Base-by-base conservation (phyloP, 2,888 invertebrate species). In the Mythimna vitellina region DNA sequence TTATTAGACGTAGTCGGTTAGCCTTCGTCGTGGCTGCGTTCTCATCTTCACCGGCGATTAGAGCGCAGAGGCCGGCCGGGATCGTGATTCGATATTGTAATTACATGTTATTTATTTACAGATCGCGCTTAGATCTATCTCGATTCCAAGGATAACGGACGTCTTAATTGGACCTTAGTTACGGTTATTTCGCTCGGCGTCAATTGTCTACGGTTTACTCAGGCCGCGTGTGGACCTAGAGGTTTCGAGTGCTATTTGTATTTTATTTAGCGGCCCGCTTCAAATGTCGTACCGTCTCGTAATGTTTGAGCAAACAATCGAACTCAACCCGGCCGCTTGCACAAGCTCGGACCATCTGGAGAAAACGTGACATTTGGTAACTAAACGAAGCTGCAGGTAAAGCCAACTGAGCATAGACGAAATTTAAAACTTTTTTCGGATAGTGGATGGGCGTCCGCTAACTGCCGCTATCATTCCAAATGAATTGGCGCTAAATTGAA, bases 231-330 rank as follows among this genome's bases (percentile, higher is more conserved):
- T 94, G 92, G 92, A 92, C 92, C 90, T 91, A 88, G 91, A 90
- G 90, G 89, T 91, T 91, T 90, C 91, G 92, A 93, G 93, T 89
- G 91, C 86, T 96, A 90, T 96, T 96, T 96, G 95, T 92, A 91
- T 95, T 94, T 93, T 95, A 92, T 95, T 96, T 96, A 96, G 96
- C 96, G 95, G 94, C 90, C 92, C 89, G 93, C 94, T 94, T 95
- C 95, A 95, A 95, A 95, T 95, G 93, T 95, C 93, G 94, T 93
- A 93, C 95, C 95, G 93, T 94, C 95, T 95, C 93, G 96, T 96
- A 95, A 96, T 95, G 94, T 95, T 95, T 95, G 90, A 92, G 92
- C 92, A 95, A 94, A 96, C 95, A 95, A 93, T 92, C 92, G 91
- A 89, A 90, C 88, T 89, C 88, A 91, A 90, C 89, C 82, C 85